Evolutionary conservation across 2,888 invertebrate genomes (phyloP).

Genomic region (Parnassius glacialis): DNA sequence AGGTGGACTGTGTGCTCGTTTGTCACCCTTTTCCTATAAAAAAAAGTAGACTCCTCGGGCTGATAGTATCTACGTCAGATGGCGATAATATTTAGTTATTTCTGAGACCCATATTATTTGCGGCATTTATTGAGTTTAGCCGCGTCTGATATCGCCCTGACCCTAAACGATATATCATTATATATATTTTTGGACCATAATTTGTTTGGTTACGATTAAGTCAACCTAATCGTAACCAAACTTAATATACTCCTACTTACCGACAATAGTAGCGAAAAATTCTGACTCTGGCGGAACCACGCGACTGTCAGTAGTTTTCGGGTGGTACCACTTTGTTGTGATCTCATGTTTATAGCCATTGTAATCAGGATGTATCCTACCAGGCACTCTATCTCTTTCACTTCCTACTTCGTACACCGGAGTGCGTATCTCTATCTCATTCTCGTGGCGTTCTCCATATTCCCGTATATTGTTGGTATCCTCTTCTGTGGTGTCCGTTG

Average conservation of each 20-base stretch:
- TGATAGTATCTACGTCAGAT: too few species aligned
- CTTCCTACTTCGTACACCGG: constrained; percentile 60
- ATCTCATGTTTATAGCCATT: constrained; percentile 69
- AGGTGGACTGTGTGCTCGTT: too few species aligned
- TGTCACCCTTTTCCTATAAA: too few species aligned
- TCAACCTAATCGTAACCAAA: too few species aligned
- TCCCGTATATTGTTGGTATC: constrained; percentile 68
- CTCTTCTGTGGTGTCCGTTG: constrained; percentile 73
- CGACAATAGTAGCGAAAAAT: constrained; percentile 74
- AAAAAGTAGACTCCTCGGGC: too few species aligned
- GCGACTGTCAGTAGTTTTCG: constrained; percentile 70
- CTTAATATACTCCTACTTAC: constrained; percentile 43
- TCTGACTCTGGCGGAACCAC: constrained; percentile 74
- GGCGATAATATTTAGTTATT: too few species aligned
- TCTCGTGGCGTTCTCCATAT: constrained; percentile 57
- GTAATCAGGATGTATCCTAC: constrained; percentile 60
- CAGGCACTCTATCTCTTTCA: constrained; percentile 50
- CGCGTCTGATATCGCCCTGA: too few species aligned
- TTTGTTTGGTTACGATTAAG: not conserved
- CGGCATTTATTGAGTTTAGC: too few species aligned
- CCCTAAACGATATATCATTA: too few species aligned
- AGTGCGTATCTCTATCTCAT: constrained; percentile 59
- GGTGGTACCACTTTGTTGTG: constrained; percentile 73
- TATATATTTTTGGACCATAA: too few species aligned
- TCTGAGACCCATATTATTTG: too few species aligned